Evolutionary conservation across 92 coral and sea anemone species (phyloP).

Genomic region (Chrysogorgia sp.): DNA sequence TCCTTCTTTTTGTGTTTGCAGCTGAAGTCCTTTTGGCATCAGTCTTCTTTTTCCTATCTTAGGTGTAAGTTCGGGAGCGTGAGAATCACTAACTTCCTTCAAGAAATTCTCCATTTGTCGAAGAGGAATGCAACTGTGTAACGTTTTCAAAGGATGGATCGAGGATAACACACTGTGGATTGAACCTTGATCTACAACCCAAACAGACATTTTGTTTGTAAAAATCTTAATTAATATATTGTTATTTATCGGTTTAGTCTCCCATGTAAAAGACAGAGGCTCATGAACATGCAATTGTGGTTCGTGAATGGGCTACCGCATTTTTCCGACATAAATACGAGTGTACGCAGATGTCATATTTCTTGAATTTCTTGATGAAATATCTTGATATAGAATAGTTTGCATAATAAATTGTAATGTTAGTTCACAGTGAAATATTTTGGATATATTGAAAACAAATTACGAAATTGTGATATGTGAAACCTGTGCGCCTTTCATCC

Average conservation of each 20-base stretch:
- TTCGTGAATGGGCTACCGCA: too few species aligned
- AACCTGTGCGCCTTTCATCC: too few species aligned
- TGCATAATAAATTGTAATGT: too few species aligned
- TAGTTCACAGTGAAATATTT: too few species aligned
- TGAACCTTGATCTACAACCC: conserved; percentile 13
- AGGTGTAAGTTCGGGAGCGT: conserved; percentile 30
- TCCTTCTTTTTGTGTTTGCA: background rate
- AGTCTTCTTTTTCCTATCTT: conserved; percentile 1
- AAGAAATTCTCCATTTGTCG: conserved; percentile 57
- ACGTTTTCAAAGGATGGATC: conserved; percentile 52
- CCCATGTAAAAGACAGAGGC: too few species aligned
- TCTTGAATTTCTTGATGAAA: too few species aligned
- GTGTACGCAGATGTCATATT: too few species aligned
- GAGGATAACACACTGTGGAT: conserved; percentile 50
- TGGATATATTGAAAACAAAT: too few species aligned
- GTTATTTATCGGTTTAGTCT: background rate
- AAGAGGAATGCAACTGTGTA: conserved; percentile 55
- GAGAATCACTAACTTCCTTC: conserved; percentile 27
- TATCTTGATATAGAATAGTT: too few species aligned
- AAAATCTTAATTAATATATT: background rate
- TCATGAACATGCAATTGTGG: too few species aligned
- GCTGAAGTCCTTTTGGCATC: background rate
- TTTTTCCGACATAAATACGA: too few species aligned
- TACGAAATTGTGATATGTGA: too few species aligned
- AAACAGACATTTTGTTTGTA: background rate